Percentiles rank a stretch among this genome's conserved stretches.
phyloP scores from a whole-genome alignment of 2,113 vertebrate genomes.

The Herpetotheres cachinnans region DNA sequence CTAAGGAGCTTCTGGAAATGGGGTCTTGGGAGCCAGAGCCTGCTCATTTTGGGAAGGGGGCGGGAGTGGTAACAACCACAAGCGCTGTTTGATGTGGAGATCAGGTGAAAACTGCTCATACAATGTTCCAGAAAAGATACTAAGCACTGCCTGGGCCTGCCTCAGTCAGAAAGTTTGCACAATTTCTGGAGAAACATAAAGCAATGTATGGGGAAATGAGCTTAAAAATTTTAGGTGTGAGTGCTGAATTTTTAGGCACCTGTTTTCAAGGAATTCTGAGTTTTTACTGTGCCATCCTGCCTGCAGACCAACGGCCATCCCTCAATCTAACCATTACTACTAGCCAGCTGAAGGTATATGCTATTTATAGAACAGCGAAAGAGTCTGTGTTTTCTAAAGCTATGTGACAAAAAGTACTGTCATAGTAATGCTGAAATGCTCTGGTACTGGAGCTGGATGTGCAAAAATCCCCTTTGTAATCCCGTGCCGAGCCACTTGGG shows the following conservation, averaged over 20 bases:
- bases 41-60: neutral
- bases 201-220: neutral
- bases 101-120: neutral
- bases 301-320: neutral
- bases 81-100: neutral
- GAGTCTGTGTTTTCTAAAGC: neutral
- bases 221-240: neutral
- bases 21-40: neutral
- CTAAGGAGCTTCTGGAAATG: neutral
- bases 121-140: neutral
- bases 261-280: neutral
- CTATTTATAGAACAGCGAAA: neutral
- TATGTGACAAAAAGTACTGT: neutral
- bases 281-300: neutral
- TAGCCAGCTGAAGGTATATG: neutral
- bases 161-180: neutral
- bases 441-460: neutral
- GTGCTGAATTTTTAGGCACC: neutral
- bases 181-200: neutral
- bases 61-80: neutral
- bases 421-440: neutral
- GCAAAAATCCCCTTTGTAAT: neutral
- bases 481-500: neutral
- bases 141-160: neutral
- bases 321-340: neutral